Evolutionary conservation across 2,797 vertebrate genomes (phyloP).

Genomic region (Rhinoraja longicauda): DNA sequence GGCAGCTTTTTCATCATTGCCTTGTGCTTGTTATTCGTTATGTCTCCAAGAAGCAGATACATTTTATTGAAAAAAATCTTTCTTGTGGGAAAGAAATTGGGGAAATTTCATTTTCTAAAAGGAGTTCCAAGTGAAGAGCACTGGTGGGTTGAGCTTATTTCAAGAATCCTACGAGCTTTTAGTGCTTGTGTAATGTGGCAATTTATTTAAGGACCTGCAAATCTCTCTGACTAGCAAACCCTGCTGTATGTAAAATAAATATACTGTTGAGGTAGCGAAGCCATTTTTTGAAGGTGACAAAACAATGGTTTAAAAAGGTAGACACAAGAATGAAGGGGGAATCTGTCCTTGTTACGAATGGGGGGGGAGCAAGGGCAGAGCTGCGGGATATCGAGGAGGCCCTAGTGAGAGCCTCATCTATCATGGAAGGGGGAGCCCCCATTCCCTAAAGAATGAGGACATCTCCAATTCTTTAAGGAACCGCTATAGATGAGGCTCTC

Average conservation of each 20-base stretch:
- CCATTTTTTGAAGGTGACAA: no score
- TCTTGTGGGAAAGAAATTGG: neutral
- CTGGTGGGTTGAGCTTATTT: neutral
- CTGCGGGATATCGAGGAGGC: no score
- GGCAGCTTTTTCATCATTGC: neutral
- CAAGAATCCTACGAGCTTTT: neutral
- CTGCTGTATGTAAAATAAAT: neutral
- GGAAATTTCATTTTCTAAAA: neutral
- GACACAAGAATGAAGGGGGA: no score
- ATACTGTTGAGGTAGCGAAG: no score
- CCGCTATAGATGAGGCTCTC: no score
- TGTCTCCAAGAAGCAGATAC: neutral
- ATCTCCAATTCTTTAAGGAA: no score
- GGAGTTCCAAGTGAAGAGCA: neutral
- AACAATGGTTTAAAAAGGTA: no score
- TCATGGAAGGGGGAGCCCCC: no score
- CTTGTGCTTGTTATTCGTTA: neutral
- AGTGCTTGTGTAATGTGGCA: neutral
- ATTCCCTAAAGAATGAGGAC: no score
- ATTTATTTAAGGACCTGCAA: neutral
- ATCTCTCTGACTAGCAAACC: neutral
- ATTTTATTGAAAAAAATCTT: neutral
- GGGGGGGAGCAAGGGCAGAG: no score
- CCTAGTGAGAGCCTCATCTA: no score
- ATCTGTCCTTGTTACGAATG: no score